Evolutionary conservation across 1,140 invertebrate genomes (phyloP), one percentile per base, ranked within the genome.

Genomic region (Cyclargus thomasi): DNA sequence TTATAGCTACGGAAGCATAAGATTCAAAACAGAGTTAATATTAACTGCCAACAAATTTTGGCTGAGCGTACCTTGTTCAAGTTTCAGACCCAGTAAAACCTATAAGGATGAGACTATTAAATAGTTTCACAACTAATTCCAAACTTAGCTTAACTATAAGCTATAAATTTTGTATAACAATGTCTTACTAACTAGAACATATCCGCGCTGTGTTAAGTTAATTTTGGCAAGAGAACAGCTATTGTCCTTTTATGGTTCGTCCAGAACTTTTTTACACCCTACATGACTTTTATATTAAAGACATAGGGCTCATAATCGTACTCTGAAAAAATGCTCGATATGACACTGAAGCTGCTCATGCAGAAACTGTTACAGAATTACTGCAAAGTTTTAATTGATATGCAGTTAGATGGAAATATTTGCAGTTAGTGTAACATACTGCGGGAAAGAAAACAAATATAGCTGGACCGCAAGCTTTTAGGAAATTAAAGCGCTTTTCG

Each of bases 91-190:
- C 14, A 47, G 39, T 47, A 16, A 47, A 47, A 47, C 39, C 39
- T 16, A 47, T 47, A 8, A 47, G 39, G 10, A 47, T 47, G 39
- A 16, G 14, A 47, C 39, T 47, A 11, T 47, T 14, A 47, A 29
- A 29, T 29, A 47, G 39, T 47, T 47, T 47, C 39, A 47, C 11
- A 47, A 47, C 39, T 47, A 47, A 47, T 47, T 47, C 39, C 39
- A 47, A 47, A 47, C 39, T 47, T 47, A 47, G 39, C 39, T 14
- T 16, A 47, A 47, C 11, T 47, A 47, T 47, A 47, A 47, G 39
- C 39, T 47, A 47, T 47, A 47, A 47, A 47, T 47, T 47, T 47
- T 14, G 39, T 47, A 47, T 47, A 47, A 47, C 39, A 47, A 47
- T 47, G 4, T 47, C 39, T 47, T 47, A 47, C 39, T 47, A 47